Evolutionary conservation across 1,140 invertebrate species (phyloP), one percentile per base, ranked within the genome.

Genomic region (Teleopsis dalmanni): DNA sequence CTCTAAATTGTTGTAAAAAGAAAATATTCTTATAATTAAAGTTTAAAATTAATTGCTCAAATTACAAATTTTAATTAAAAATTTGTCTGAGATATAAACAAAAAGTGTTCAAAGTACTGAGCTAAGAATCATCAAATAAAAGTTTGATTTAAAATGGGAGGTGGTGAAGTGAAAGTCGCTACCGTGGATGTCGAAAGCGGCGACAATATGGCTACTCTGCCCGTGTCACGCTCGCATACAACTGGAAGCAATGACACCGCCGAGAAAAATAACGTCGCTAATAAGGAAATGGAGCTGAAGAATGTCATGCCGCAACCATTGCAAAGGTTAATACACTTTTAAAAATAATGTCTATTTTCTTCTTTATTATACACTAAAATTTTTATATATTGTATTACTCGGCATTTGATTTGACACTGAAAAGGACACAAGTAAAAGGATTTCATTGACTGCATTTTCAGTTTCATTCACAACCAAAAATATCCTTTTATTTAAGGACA

Each of bases 281-380:
- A 87, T 75, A 89, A 88, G 78, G 85, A 88, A 70, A 85, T 88
- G 84, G 86, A 88, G 69, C 76, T 88, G 31, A 87, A 87, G 75
- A 85, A 84, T 63, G 85, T 87, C 33, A 82, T 85, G 68, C 84
- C 85, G 49, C 85, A 84, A 57, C 84, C 84, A 31, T 79, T 83
- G 52, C 85, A 87, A 78, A 87, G 84, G 85, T 87, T 60, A 53
- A 38, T 52, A 40, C 40, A 22, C 3, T 38, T 38, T 36, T 45
- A 18, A 25, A n/a, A n/a, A n/a, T n/a, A n/a, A n/a, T n/a, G n/a
- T n/a, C n/a, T n/a, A n/a, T n/a, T n/a, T n/a, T n/a, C n/a, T n/a
- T n/a, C n/a, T n/a, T n/a, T n/a, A n/a, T n/a, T n/a, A n/a, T n/a
- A n/a, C n/a, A n/a, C n/a, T n/a, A n/a, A n/a, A n/a, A n/a, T n/a